These are phyloP conservation scores for Acleris holmiana DNA, from an alignment of 2,888 invertebrate species.

Conservation along the genomic window DNA sequence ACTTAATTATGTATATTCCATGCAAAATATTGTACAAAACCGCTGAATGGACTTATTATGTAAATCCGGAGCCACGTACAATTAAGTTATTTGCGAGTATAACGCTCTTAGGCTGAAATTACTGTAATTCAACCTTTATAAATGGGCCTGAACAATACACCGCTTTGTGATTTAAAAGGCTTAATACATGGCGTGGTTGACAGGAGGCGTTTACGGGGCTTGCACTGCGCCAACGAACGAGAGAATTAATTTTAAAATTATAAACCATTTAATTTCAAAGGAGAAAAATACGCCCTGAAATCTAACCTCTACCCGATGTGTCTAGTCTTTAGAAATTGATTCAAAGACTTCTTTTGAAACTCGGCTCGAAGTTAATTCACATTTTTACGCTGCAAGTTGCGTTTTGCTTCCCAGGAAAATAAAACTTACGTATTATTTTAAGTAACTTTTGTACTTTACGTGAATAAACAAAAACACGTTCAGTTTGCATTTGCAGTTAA, in stretches of 20 bases:
- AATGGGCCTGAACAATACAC: slow-evolving; percentile 49
- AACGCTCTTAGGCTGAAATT: slow-evolving; percentile 52
- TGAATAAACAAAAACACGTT: no score
- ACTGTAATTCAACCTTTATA: slow-evolving; percentile 55
- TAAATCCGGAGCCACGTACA: slow-evolving; percentile 53
- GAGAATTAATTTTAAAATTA: slow-evolving; percentile 6
- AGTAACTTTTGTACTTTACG: no score
- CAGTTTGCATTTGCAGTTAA: no score
- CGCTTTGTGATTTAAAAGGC: slow-evolving; percentile 44
- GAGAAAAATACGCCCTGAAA: no score
- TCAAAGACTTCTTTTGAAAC: background rate
- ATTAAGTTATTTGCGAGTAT: slow-evolving; percentile 66
- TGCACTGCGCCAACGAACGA: slow-evolving; percentile 5
- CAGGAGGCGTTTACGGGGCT: slow-evolving; percentile 35
- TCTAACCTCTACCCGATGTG: background rate
- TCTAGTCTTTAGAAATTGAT: background rate
- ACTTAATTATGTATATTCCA: slow-evolving; percentile 18
- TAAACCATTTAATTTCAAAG: background rate
- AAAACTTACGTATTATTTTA: background rate
- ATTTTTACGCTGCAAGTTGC: background rate
- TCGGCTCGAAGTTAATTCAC: background rate
- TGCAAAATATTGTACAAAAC: slow-evolving; percentile 33
- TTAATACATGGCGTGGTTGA: slow-evolving; percentile 34
- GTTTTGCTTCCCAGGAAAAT: background rate
- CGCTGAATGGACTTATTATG: slow-evolving; percentile 54